phyloP scores from a whole-genome alignment of 2,113 vertebrate species.

The Pelecanoides urinatrix region DNA sequence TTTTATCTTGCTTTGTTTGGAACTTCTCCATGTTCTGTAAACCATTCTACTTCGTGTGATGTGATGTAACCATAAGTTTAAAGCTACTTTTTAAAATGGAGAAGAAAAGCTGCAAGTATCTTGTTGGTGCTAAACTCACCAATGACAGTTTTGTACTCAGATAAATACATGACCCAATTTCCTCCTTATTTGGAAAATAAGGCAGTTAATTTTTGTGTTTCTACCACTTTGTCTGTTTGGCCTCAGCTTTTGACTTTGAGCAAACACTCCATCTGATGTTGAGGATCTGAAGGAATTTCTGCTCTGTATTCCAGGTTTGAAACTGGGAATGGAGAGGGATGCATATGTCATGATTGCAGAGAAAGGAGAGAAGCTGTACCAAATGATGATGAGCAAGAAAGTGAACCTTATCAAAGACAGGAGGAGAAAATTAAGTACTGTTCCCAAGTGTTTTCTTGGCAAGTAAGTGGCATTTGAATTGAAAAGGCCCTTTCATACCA shows the following conservation, averaged over 20 bases:
- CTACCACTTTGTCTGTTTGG: neutral
- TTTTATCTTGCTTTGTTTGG: neutral
- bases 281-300: neutral
- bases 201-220: neutral
- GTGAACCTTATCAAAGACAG: conserved; percentile 94
- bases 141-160: neutral
- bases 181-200: neutral
- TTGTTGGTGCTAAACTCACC: neutral
- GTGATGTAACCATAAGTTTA: neutral
- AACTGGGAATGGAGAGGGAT: conserved; percentile 96
- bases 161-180: neutral
- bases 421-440: conserved; percentile 93
- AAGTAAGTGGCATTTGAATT: conserved; percentile 85
- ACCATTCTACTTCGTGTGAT: neutral
- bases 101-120: neutral
- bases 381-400: conserved; percentile 97
- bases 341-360: conserved; percentile 97
- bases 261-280: neutral
- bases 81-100: neutral
- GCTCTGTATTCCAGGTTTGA: conserved; percentile 81
- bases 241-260: neutral
- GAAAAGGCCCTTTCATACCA: conserved; percentile 32
- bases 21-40: neutral
- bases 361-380: conserved; percentile 98
- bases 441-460: conserved; percentile 98